These are phyloP conservation scores for Guaruba guarouba DNA, from an alignment of 2,113 vertebrate genomes.

Conservation along the genomic window DNA sequence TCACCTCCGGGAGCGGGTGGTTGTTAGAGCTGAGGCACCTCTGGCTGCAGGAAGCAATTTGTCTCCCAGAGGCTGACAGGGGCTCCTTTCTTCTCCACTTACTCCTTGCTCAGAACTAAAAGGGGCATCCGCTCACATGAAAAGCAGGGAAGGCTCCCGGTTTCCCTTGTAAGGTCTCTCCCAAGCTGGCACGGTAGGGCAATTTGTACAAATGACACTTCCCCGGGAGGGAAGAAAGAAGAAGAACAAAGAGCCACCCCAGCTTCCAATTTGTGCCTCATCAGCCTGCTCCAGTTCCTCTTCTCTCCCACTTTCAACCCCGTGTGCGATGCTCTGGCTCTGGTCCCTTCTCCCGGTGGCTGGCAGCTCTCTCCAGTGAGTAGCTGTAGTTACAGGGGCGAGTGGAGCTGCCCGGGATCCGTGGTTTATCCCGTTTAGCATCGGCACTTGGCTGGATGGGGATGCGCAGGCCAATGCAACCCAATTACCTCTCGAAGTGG, in stretches of 20 bases:
- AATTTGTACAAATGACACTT: conserved; percentile 69
- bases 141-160: conserved; percentile 52
- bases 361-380: not conserved
- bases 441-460: not conserved
- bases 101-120: conserved; percentile 57
- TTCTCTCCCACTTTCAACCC: not conserved
- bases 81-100: conserved; percentile 56
- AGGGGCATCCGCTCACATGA: conserved; percentile 59
- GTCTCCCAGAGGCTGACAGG: conserved; percentile 23
- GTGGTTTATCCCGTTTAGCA: not conserved
- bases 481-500: not conserved
- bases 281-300: not conserved
- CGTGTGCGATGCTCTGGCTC: not conserved
- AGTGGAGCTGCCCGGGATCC: not conserved
- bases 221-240: not conserved
- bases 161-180: conserved; percentile 50
- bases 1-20: conserved; percentile 25
- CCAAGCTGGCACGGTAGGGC: conserved; percentile 22
- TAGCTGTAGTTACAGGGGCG: fast-evolving
- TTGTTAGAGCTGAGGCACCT: conserved; percentile 38
- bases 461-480: fast-evolving
- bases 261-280: conserved; percentile 26
- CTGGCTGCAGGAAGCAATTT: conserved; percentile 49
- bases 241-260: not conserved
- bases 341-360: fast-evolving